Conservation (phyloP, 1,140 invertebrate species). For the Trigoniulus corallinus region DNA sequence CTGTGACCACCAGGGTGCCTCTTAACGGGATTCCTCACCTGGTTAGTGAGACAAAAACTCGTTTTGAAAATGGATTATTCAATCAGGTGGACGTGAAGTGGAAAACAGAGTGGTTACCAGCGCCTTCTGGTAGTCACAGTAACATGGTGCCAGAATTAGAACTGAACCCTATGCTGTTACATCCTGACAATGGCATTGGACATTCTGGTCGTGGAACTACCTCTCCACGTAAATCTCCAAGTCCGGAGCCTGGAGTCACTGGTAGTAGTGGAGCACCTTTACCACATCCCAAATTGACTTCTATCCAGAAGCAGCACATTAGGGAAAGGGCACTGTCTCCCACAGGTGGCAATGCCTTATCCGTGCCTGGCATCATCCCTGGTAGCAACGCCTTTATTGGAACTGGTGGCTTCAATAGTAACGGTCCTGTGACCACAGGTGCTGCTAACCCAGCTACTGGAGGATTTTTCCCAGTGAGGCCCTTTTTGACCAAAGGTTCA, state of each 20-base stretch:
- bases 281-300: slow-evolving; percentile 47
- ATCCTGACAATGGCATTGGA: neutral
- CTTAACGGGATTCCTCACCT: slow-evolving; percentile 14
- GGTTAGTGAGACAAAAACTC: slow-evolving; percentile 19
- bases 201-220: neutral
- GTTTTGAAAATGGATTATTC: slow-evolving; percentile 19
- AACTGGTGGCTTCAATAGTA: neutral
- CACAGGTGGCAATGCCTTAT: slow-evolving; percentile 7
- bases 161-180: neutral
- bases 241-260: neutral
- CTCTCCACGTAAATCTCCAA: neutral
- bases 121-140: neutral
- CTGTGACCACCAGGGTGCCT: slow-evolving; percentile 27
- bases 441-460: slow-evolving; percentile 3
- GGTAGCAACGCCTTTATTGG: neutral
- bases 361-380: neutral
- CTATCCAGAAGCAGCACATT: slow-evolving; percentile 44
- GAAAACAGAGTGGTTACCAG: slow-evolving; percentile 18
- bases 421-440: neutral
- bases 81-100: slow-evolving; percentile 12
- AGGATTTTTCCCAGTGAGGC: slow-evolving; percentile 45
- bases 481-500: slow-evolving; percentile 71
- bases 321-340: slow-evolving; percentile 20
- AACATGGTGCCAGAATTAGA: neutral
- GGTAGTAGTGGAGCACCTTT: slow-evolving; percentile 19